Evolutionary conservation across 2,113 vertebrate genomes (phyloP), one percentile per base, ranked within the genome.

Genomic region (Macquaria ambigua): DNA sequence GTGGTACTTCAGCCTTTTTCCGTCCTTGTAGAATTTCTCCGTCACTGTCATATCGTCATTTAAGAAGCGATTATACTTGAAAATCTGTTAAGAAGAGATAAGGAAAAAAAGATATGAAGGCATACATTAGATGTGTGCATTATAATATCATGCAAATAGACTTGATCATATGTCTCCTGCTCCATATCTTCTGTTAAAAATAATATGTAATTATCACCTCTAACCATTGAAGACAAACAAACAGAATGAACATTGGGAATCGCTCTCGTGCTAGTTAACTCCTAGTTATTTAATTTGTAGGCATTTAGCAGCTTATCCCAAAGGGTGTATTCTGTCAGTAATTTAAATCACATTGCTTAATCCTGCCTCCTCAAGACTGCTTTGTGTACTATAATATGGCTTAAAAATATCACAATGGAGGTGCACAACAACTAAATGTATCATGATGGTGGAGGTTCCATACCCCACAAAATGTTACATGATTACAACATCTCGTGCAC

Each of bases 31-130:
- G 86, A 97, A 97, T n/a, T 84, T 89, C 18, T 76, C 95, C 92
- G 95, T 96, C 87, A 93, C 64, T 0, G 95, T 95, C 25, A 86
- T 92, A 8, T 96, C 95, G 0, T 92, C 50, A 82, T 95, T 96
- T 79, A 98, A 90, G 91, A 97, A 97, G 61, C 96, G 93, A 72
- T 97, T 84, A 10, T 96, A 96, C 77, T 95, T 95, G 90, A 97
- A 97, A 39, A 83, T 82, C 97, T 97, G 87, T 75, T 78, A 81
- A 53, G 3, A 52, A 5, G 23, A 80, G 21, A 86, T 15, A 34
- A 61, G 15, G 25, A 71, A 16, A 25, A 70, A 25, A 23, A 25
- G 56, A 67, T 3, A 62, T 9, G 6, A 39, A 37, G 11, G 50
- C 16, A 20, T 9, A 14, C 1, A 1, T 56, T 43, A 59, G 8